Evolutionary conservation across 2,113 vertebrate species (phyloP).

Genomic region (Strigops habroptila): DNA sequence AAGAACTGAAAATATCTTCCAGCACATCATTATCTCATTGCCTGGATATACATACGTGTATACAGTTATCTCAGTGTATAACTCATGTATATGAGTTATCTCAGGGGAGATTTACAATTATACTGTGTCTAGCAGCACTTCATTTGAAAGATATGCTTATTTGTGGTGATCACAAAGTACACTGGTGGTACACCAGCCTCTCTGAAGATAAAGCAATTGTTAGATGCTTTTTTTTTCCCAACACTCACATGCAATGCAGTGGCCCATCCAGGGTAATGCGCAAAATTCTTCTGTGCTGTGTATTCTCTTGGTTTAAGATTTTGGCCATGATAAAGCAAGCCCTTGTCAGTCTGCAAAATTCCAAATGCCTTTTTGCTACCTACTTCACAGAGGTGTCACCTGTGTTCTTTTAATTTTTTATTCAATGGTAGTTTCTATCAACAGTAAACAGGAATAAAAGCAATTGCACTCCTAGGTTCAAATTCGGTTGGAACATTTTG

Average conservation of each 20-base stretch:
- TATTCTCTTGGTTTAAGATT: neutral
- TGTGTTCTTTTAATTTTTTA: neutral
- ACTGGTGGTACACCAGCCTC: neutral
- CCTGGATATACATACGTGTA: neutral
- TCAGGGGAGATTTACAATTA: neutral
- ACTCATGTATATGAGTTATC: neutral
- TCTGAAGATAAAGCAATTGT: neutral
- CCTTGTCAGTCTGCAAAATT: neutral
- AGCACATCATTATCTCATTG: neutral
- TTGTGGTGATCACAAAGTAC: neutral
- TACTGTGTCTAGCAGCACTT: neutral
- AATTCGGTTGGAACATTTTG: neutral
- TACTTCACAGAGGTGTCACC: neutral
- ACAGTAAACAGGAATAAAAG: neutral
- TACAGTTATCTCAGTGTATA: neutral
- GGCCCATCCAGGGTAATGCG: fast-evolving
- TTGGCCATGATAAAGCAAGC: neutral
- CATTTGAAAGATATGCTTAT: neutral
- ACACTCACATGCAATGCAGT: neutral
- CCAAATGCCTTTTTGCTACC: neutral
- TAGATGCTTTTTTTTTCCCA: neutral
- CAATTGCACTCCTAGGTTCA: neutral
- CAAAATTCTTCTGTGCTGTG: neutral
- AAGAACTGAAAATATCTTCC: neutral
- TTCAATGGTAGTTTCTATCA: neutral